phyloP scores from a whole-genome alignment of 2,888 invertebrate genomes.

The Andrena trimmerana region DNA sequence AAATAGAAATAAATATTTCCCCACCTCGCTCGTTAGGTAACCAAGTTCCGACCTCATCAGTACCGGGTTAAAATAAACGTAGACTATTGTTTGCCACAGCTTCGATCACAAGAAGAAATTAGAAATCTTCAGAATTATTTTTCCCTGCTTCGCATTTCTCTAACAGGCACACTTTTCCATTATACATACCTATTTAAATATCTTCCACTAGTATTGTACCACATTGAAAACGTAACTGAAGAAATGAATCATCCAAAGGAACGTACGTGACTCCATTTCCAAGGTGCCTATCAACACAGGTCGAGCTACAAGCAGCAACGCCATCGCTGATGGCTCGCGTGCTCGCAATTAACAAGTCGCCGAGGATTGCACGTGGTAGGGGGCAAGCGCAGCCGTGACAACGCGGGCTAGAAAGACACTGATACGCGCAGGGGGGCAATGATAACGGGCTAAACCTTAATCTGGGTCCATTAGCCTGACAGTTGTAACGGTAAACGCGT shows the following conservation, averaged over 20 bases:
- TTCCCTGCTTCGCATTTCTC: too few relatives aligned
- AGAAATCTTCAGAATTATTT: too few relatives aligned
- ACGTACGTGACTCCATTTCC: neutral
- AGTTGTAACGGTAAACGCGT: slow-evolving; percentile 80
- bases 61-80: too few relatives aligned
- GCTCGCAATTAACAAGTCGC: slow-evolving; percentile 66
- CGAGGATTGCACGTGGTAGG: slow-evolving; percentile 56
- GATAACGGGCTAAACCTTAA: slow-evolving; percentile 77
- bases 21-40: too few relatives aligned
- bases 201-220: neutral
- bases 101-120: too few relatives aligned
- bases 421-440: slow-evolving; percentile 65
- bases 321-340: slow-evolving; percentile 61
- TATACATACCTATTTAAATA: neutral
- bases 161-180: too few relatives aligned
- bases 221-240: neutral
- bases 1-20: too few relatives aligned
- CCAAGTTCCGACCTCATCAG: too few relatives aligned
- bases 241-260: neutral
- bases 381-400: slow-evolving; percentile 32
- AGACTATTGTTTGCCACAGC: too few relatives aligned
- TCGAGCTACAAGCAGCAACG: slow-evolving; percentile 40
- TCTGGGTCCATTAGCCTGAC: slow-evolving; percentile 81
- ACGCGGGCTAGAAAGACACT: slow-evolving; percentile 65
- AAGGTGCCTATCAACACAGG: slow-evolving; percentile 25